phyloP scores from a whole-genome alignment of 1,140 invertebrate genomes.

The Drosophila leontia region DNA sequence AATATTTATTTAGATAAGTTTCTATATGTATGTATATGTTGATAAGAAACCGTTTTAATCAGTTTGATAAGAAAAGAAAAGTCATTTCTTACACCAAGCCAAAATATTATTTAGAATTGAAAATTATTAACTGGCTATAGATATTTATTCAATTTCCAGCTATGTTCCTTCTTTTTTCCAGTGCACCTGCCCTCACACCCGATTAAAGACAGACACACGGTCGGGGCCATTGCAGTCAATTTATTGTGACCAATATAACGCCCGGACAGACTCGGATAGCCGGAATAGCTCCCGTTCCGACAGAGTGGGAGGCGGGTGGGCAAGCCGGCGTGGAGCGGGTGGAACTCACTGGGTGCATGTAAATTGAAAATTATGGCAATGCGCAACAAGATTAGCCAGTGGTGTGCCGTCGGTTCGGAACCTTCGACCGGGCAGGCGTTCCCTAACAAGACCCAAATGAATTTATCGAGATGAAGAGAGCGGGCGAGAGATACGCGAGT shows the following conservation, averaged over 20 bases:
- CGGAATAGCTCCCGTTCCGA: constrained; percentile 19
- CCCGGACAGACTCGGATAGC: constrained; percentile 38
- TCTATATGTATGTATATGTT: not conserved
- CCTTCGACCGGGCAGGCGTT: constrained; percentile 7
- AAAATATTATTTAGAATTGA: not conserved
- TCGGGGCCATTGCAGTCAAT: constrained; percentile 55
- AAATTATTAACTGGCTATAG: not conserved
- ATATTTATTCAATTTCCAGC: not conserved
- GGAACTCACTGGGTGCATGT: constrained; percentile 61
- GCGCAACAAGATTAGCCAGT: constrained; percentile 81
- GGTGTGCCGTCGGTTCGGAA: constrained; percentile 23
- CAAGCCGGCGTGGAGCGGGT: constrained; percentile 1
- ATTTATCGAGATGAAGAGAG: constrained; percentile 54
- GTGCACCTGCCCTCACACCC: constrained; percentile 23
- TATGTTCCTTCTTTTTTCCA: not conserved
- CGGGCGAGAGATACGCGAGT: constrained; percentile 23
- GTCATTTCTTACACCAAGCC: not conserved
- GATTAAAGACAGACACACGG: constrained; percentile 25
- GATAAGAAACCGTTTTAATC: constrained; percentile 9
- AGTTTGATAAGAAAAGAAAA: constrained; percentile 5
- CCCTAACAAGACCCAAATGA: constrained; percentile 59
- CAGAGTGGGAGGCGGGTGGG: not conserved
- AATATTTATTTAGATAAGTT: not conserved
- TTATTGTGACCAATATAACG: constrained; percentile 81
- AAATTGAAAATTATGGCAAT: constrained; percentile 84